These are phyloP conservation scores for Natator depressus DNA, from an alignment of 2,113 vertebrate genomes.

Conservation along the genomic window DNA sequence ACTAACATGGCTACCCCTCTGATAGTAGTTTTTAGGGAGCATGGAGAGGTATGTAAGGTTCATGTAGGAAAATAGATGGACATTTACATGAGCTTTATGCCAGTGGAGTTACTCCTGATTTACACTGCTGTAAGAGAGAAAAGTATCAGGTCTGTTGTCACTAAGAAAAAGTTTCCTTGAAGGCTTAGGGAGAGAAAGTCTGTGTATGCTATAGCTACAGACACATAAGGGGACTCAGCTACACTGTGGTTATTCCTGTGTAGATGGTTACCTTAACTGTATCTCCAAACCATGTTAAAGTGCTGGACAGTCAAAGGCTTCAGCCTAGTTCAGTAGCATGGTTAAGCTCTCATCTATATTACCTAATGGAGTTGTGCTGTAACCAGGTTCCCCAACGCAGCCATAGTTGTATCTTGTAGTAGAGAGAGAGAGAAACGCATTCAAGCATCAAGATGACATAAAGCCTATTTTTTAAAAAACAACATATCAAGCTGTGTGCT, in stretches of 20 bases:
- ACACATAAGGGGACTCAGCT: not conserved
- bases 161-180: accelerated
- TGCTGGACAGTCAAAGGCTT: not conserved
- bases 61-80: not conserved
- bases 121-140: not conserved
- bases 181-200: not conserved
- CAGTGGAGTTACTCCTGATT: not conserved
- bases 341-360: not conserved
- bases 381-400: not conserved
- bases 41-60: not conserved
- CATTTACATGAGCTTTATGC: not conserved
- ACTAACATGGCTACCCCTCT: too few species aligned
- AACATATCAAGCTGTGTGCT: accelerated
- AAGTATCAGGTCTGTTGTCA: not conserved
- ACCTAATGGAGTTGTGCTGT: not conserved
- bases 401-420: not conserved
- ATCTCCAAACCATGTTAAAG: not conserved
- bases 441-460: not conserved
- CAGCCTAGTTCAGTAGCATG: not conserved
- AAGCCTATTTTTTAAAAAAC: not conserved
- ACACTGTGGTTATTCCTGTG: not conserved
- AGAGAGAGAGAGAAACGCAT: accelerated
- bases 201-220: not conserved
- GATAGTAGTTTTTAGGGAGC: not conserved
- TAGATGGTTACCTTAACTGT: not conserved